Percentiles rank a stretch among this genome's conserved stretches.
phyloP scores from a whole-genome alignment of 2,113 vertebrate genomes.

The Oceanites oceanicus region DNA sequence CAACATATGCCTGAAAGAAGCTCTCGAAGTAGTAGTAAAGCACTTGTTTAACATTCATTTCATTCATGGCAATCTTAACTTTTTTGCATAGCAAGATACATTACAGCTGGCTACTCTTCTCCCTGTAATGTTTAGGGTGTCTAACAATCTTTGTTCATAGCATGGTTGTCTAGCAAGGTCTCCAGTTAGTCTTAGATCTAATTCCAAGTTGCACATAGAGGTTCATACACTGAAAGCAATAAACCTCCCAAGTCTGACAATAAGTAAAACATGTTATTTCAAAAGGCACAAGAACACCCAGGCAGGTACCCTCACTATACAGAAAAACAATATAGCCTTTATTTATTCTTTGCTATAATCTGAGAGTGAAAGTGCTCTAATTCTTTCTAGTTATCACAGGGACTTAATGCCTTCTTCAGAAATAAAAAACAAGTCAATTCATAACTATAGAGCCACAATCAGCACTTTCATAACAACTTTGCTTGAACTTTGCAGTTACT shows the following conservation, averaged over 20 bases:
- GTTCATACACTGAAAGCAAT: neutral
- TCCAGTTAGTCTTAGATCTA: neutral
- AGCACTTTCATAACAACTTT: neutral
- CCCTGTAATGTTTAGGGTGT: neutral
- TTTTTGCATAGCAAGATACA: neutral
- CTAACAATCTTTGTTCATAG: neutral
- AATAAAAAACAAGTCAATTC: neutral
- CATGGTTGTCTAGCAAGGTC: neutral
- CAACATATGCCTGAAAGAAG: neutral
- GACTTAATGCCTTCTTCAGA: neutral
- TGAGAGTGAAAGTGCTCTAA: neutral
- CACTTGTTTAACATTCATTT: neutral
- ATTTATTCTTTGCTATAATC: neutral
- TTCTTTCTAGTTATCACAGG: neutral
- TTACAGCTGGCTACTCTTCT: neutral
- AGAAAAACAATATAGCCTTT: neutral
- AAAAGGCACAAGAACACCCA: neutral
- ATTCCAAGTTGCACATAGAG: neutral
- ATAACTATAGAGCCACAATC: neutral
- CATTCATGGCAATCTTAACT: neutral
- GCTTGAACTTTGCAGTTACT: conserved; percentile 36
- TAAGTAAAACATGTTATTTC: neutral
- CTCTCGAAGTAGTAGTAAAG: neutral
- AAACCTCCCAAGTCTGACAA: neutral
- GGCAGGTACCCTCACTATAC: neutral